Percentiles rank a stretch among this genome's conserved stretches.
phyloP scores from a whole-genome alignment of 2,113 vertebrate genomes.

The Mixornis gularis region DNA sequence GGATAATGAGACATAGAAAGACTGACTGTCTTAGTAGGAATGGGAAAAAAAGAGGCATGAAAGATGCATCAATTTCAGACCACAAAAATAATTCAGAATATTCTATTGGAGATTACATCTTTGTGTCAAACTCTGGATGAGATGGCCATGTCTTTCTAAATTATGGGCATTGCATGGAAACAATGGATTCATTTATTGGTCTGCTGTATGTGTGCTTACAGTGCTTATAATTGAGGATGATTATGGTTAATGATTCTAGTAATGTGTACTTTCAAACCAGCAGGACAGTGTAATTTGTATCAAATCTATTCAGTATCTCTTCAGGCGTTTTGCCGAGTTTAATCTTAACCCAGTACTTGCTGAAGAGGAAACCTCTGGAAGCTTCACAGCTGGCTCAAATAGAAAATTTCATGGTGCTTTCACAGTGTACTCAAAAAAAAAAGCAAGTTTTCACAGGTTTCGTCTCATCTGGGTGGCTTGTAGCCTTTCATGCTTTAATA shows the following conservation, averaged over 20 bases:
- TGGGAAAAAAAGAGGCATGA: neutral
- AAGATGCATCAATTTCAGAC: neutral
- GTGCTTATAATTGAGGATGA: slow-evolving; percentile 79
- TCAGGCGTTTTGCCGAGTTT: slow-evolving; percentile 73
- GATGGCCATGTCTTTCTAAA: slow-evolving; percentile 36
- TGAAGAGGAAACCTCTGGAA: slow-evolving; percentile 59
- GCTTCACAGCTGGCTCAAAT: slow-evolving; percentile 51
- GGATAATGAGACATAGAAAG: neutral
- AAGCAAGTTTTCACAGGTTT: slow-evolving; percentile 15
- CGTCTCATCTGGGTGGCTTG: neutral
- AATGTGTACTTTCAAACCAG: slow-evolving; percentile 80
- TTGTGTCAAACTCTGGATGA: neutral
- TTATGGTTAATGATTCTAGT: slow-evolving; percentile 85
- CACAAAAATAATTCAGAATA: slow-evolving; percentile 28
- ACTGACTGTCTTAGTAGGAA: neutral
- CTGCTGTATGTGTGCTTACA: slow-evolving; percentile 53
- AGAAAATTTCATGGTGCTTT: slow-evolving; percentile 25
- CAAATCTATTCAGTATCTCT: slow-evolving; percentile 79
- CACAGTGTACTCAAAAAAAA: neutral
- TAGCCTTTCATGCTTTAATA: slow-evolving; percentile 5
- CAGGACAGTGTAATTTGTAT: slow-evolving; percentile 84
- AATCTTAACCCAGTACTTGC: slow-evolving; percentile 53
- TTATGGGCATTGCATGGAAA: slow-evolving; percentile 38
- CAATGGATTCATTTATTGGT: slow-evolving; percentile 62
- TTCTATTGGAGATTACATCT: neutral